These are phyloP conservation scores for Podarcis muralis DNA, from an alignment of 2,113 vertebrate species.

Conservation along the genomic window DNA sequence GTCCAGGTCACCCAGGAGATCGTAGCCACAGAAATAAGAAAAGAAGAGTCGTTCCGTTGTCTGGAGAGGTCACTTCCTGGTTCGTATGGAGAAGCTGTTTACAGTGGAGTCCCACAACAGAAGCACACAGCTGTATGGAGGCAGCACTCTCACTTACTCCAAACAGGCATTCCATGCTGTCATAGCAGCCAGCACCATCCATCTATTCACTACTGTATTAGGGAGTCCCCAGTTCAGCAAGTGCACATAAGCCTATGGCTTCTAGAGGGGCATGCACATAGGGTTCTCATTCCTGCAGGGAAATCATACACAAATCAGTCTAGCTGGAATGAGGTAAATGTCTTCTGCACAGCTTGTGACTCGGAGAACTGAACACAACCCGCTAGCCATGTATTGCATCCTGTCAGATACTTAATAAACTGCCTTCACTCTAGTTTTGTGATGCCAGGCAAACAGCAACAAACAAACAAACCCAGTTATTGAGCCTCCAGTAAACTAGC, in stretches of 20 bases:
- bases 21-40: no score
- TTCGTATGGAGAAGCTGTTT: no score
- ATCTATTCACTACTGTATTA: not conserved
- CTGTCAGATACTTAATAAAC: not conserved
- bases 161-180: not conserved
- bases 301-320: not conserved
- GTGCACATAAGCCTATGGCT: not conserved
- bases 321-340: not conserved
- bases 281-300: not conserved
- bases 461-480: not conserved
- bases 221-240: not conserved
- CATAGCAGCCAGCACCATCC: not conserved
- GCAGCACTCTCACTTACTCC: not conserved
- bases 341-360: not conserved
- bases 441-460: not conserved
- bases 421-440: not conserved
- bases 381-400: not conserved
- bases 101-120: no score
- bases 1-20: no score
- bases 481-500: not conserved
- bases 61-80: no score
- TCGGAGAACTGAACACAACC: not conserved
- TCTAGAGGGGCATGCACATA: not conserved
- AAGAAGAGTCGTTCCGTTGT: no score
- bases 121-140: no score